A percentile compares a stretch with the other conserved stretches of the same genome.
Conservation (phyloP, 2,113 vertebrate species). For the Motacilla alba region DNA sequence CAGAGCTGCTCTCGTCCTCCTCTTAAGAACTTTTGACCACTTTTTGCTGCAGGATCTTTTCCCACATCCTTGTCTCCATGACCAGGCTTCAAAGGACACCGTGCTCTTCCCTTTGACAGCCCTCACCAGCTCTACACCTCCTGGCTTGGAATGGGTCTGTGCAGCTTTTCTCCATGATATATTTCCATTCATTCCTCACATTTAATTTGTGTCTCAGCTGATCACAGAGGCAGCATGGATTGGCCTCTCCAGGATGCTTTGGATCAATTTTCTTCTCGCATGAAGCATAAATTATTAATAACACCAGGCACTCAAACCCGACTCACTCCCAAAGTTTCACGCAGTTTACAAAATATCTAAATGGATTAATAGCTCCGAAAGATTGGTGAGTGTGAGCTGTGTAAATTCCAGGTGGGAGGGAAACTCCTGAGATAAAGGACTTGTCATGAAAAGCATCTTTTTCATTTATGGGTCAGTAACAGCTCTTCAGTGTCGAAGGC, state of each 20-base stretch:
- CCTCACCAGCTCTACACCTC: not conserved
- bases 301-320: not conserved
- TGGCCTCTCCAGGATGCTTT: slow-evolving; percentile 36
- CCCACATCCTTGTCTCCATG: slow-evolving; percentile 5
- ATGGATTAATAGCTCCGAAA: not conserved
- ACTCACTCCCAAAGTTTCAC: not conserved
- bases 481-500: not conserved
- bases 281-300: slow-evolving; percentile 27
- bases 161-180: not conserved
- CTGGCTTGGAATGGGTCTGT: not conserved
- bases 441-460: not conserved
- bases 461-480: not conserved
- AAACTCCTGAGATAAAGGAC: not conserved
- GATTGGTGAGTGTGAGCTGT: rapidly evolving
- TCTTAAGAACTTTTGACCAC: slow-evolving; percentile 29
- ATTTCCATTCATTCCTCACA: not conserved
- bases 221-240: not conserved
- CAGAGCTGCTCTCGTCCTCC: not conserved
- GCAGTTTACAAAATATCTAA: not conserved
- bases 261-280: slow-evolving; percentile 40
- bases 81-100: not conserved
- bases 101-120: not conserved
- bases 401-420: not conserved
- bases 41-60: slow-evolving; percentile 43
- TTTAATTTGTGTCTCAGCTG: slow-evolving; percentile 19